A percentile compares a stretch with the other conserved stretches of the same genome.
Conservation (phyloP, 2,113 vertebrate genomes). For the Ctenomys sociabilis region DNA sequence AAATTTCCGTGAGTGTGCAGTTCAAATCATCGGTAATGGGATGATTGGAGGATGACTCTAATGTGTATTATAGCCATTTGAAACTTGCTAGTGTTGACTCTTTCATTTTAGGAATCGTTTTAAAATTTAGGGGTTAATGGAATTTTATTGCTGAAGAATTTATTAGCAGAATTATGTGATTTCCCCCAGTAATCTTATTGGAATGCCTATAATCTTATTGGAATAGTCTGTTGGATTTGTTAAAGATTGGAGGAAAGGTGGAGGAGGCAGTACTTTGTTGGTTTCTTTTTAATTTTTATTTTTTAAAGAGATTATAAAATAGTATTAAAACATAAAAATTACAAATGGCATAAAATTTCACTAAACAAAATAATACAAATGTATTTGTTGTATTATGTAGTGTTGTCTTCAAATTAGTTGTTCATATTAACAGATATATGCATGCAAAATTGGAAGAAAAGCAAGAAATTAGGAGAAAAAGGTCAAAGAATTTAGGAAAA, state of each 20-base stretch:
- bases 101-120: neutral
- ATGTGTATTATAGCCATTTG: neutral
- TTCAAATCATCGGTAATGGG: neutral
- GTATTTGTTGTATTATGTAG: too few relatives aligned
- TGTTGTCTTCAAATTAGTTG: too few relatives aligned
- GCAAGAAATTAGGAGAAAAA: too few relatives aligned
- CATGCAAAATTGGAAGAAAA: too few relatives aligned
- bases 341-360: too few relatives aligned
- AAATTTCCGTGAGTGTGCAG: neutral
- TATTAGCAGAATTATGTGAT: neutral
- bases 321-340: too few relatives aligned
- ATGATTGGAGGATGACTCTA: neutral
- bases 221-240: neutral
- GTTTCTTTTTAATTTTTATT: too few relatives aligned
- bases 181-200: neutral
- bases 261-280: neutral
- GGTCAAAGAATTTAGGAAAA: too few relatives aligned
- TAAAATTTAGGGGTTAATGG: conserved; percentile 34
- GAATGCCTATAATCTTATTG: neutral
- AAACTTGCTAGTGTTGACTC: neutral
- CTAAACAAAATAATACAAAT: too few relatives aligned
- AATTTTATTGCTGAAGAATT: conserved; percentile 27
- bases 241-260: conserved; percentile 10
- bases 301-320: too few relatives aligned
- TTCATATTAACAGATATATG: too few relatives aligned